Evolutionary conservation across 2,888 invertebrate genomes (phyloP).

Genomic region (Mayetiola destructor): DNA sequence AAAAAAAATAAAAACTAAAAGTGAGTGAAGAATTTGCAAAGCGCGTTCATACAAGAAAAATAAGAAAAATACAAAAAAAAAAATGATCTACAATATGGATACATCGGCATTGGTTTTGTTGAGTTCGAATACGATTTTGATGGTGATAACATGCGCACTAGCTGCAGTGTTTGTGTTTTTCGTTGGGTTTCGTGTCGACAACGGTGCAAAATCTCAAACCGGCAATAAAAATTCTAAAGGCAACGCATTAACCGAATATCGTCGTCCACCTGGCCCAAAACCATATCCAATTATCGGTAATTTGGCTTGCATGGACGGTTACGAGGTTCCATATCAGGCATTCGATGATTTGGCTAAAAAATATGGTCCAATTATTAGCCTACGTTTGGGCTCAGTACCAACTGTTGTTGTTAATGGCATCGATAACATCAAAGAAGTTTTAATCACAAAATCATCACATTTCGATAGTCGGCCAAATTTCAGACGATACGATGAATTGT

Average conservation of each 20-base stretch:
- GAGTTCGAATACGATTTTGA: conserved; percentile 21
- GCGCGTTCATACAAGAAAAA: background rate
- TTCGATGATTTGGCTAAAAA: conserved; percentile 38
- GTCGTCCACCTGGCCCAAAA: conserved; percentile 37
- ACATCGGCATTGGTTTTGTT: conserved; percentile 17
- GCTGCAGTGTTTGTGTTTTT: conserved; percentile 18
- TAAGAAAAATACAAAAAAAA: background rate
- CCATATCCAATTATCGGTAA: conserved; percentile 43
- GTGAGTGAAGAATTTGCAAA: too few species aligned
- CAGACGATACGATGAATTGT: conserved; percentile 44
- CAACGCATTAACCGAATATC: background rate
- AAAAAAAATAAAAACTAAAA: too few species aligned
- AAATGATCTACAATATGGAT: conserved; percentile 17
- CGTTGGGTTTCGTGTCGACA: conserved; percentile 15
- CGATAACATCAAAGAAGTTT: conserved; percentile 43
- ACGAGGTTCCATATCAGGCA: conserved; percentile 45
- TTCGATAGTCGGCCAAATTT: conserved; percentile 53
- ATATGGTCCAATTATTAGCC: conserved; percentile 40
- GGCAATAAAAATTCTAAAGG: conserved; percentile 1
- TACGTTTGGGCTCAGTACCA: conserved; percentile 41
- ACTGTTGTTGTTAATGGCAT: conserved; percentile 44
- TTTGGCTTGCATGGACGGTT: conserved; percentile 40
- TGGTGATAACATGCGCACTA: conserved; percentile 19
- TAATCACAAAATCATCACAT: conserved; percentile 41
- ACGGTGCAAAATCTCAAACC: conserved; percentile 14